Evolutionary conservation across 2,797 vertebrate genomes (phyloP).

Genomic region (Molossus molossus): DNA sequence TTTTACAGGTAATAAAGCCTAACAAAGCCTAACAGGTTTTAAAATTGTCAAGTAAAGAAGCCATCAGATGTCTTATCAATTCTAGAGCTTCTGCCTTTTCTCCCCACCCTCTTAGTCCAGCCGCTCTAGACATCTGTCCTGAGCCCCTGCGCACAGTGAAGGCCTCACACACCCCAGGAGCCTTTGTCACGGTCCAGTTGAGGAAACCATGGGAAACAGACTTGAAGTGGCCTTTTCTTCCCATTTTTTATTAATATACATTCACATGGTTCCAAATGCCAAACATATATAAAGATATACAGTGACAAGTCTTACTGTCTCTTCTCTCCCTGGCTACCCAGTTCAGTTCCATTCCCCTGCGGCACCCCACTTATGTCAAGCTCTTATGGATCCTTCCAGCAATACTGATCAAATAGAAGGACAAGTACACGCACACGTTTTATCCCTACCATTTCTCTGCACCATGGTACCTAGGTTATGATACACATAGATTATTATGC

Average conservation of each 20-base stretch:
- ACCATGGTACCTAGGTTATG: not conserved
- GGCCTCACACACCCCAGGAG: not conserved
- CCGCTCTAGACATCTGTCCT: not conserved
- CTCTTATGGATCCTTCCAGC: not conserved
- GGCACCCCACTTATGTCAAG: not conserved
- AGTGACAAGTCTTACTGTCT: not conserved
- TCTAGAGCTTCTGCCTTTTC: not conserved
- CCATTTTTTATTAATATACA: not conserved
- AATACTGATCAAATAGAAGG: not conserved
- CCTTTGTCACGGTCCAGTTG: not conserved
- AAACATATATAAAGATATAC: not conserved
- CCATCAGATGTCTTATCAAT: not conserved
- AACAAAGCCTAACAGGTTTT: constrained; percentile 63
- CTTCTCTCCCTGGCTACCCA: not conserved
- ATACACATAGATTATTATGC: not conserved
- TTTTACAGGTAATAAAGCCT: constrained; percentile 65
- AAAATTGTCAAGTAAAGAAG: constrained; percentile 47
- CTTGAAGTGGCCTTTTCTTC: not conserved
- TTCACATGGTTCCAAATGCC: not conserved
- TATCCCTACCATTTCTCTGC: not conserved
- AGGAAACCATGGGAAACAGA: not conserved
- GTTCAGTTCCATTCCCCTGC: not conserved
- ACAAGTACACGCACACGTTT: not conserved
- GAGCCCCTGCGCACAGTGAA: accelerated
- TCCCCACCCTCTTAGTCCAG: not conserved